Evolutionary conservation across 2,113 vertebrate species (phyloP).

Genomic region (Cephalopterus ornatus): DNA sequence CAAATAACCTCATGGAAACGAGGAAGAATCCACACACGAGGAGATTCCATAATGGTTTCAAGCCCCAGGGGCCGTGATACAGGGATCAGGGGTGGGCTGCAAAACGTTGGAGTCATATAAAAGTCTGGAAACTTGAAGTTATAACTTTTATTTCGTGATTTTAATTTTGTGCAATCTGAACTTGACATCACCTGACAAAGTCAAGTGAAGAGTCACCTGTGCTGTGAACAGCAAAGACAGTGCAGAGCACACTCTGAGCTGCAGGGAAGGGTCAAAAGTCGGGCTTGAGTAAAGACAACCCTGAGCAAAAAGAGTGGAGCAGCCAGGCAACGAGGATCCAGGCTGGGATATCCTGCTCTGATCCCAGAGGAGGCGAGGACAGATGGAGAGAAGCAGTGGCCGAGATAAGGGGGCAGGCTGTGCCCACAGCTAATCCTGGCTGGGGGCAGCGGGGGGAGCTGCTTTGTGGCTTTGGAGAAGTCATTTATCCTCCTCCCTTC

Average conservation of each 20-base stretch:
- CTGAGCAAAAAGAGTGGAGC: background rate
- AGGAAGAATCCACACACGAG: background rate
- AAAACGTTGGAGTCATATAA: background rate
- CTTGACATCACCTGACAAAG: background rate
- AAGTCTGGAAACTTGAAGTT: background rate
- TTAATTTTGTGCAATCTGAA: background rate
- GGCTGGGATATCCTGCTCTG: background rate
- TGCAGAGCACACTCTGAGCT: background rate
- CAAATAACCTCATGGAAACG: background rate
- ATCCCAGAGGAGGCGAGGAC: background rate
- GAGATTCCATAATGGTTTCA: background rate
- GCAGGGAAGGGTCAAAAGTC: background rate
- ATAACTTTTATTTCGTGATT: background rate
- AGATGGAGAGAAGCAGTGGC: background rate
- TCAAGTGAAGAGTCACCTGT: background rate
- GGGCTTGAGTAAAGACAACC: background rate
- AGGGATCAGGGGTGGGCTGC: background rate
- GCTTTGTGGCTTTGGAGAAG: background rate
- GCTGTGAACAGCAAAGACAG: background rate
- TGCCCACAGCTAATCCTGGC: background rate
- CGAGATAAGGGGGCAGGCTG: fast-evolving
- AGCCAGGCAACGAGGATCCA: background rate
- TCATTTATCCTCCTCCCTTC: background rate
- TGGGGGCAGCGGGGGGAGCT: too few species aligned
- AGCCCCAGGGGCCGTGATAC: background rate